Base-by-base conservation (phyloP, 2,888 invertebrate genomes). In the Tortricodes alternella region DNA sequence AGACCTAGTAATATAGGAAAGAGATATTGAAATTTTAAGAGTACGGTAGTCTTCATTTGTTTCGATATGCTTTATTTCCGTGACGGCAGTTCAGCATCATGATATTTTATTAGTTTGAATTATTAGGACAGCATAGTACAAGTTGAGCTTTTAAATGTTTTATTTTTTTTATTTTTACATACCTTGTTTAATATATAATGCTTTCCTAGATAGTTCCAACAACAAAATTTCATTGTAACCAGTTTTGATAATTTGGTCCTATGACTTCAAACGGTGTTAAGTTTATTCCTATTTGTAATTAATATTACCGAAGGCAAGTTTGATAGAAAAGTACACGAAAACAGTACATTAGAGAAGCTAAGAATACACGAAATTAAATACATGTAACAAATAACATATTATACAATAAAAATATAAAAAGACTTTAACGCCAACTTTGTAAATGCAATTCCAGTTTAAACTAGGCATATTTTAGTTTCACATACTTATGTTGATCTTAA, bases 1-100 rank as follows among this genome's bases (percentile, higher is more conserved):
- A 80, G 76, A 81, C 79, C 84, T 89, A 88, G 80, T 85, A 84
- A 87, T 88, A 88, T 89, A 90, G 89, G 88, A 89, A 84, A 88
- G 87, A 87, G 73, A 87, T 85, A 85, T 80, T 84, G 86, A 83
- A 83, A 81, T 82, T 76, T 83, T 87, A 88, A 83, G 85, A 80
- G 76, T 87, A 80, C 71, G 73, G 80, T 83, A 91, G 90, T 91
- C 91, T 91, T 90, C 78, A 83, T 77, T 87, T 80, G 80, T 85
- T n/a, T 87, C 87, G 91, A 91, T 91, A 91, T 91, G 91, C 90
- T 85, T 89, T 73, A 88, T 86, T 89, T 88, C 82, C 87, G 72
- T 79, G 83, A 81, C 86, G 89, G 89, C 88, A 89, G 88, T 88
- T 75, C 80, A 68, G 64, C 69, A 66, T 66, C 70, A 68, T 73